A percentile compares a stretch with the other conserved stretches of the same genome.
Conservation (phyloP, 1,140 invertebrate genomes). For the Coenobita brevimanus region DNA sequence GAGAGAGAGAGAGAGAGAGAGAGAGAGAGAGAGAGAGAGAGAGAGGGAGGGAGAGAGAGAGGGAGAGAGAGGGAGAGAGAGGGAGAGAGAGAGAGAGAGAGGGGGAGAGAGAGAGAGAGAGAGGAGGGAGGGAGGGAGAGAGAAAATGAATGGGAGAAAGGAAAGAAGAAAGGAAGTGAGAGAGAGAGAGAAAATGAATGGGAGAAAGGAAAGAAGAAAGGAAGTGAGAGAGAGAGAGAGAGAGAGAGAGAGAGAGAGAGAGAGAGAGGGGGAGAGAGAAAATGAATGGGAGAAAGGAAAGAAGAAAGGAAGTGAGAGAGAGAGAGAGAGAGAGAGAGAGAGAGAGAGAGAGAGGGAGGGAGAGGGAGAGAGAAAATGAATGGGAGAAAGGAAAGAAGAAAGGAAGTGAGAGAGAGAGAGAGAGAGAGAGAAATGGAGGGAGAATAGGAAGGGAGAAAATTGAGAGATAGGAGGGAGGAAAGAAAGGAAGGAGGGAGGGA, state of each 20-base stretch:
- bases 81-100: not conserved
- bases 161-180: not conserved
- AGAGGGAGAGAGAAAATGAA: no score
- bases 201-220: not conserved
- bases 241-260: not conserved
- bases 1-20: not conserved
- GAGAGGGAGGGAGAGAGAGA: not conserved
- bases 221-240: not conserved
- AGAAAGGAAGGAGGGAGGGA: no score
- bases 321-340: not conserved
- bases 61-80: not conserved
- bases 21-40: not conserved
- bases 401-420: no score
- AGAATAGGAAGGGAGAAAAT: no score
- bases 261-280: not conserved
- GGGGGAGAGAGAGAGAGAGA: not conserved
- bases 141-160: not conserved
- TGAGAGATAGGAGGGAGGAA: no score
- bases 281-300: not conserved
- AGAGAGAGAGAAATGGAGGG: no score
- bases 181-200: not conserved
- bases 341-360: not conserved
- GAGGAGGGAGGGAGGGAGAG: not conserved
- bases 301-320: not conserved
- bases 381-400: no score